Percentiles rank a stretch among this genome's conserved stretches.
phyloP scores from a whole-genome alignment of 2,888 invertebrate species.

The Eurytoma californica region DNA sequence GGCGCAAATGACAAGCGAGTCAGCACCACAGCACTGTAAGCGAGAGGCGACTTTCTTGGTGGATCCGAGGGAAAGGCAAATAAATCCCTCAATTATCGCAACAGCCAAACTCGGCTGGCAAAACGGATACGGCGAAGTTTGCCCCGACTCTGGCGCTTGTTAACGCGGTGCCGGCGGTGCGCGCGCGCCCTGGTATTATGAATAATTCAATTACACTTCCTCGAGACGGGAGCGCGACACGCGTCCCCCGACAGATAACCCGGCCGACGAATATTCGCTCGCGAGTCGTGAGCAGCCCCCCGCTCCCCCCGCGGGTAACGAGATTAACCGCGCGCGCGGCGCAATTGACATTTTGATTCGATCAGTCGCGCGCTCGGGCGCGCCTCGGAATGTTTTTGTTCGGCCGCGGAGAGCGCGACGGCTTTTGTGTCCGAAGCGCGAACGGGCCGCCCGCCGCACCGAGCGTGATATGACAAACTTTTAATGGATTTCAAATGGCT shows the following conservation, averaged over 20 bases:
- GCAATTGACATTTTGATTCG: slow-evolving; percentile 43
- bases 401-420: neutral
- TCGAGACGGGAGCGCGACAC: slow-evolving; percentile 20
- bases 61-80: neutral
- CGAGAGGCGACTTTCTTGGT: no score
- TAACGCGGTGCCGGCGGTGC: neutral
- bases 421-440: no score
- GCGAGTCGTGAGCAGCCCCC: neutral
- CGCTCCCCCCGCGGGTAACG: neutral
- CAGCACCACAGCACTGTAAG: no score
- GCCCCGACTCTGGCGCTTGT: neutral
- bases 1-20: no score
- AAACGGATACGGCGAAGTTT: slow-evolving; percentile 8
- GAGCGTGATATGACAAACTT: slow-evolving; percentile 8
- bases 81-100: slow-evolving; percentile 6
- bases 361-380: slow-evolving; percentile 31
- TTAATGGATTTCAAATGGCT: slow-evolving; percentile 29
- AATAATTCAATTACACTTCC: slow-evolving; percentile 46
- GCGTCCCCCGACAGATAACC: slow-evolving; percentile 1
- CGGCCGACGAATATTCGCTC: neutral
- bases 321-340: slow-evolving; percentile 17
- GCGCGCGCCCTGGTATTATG: slow-evolving; percentile 26
- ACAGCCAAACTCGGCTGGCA: neutral
- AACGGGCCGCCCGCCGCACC: neutral
- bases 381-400: slow-evolving; percentile 24